Evolutionary conservation across 1,140 invertebrate genomes (phyloP).

Genomic region (Polyergus mexicanus): DNA sequence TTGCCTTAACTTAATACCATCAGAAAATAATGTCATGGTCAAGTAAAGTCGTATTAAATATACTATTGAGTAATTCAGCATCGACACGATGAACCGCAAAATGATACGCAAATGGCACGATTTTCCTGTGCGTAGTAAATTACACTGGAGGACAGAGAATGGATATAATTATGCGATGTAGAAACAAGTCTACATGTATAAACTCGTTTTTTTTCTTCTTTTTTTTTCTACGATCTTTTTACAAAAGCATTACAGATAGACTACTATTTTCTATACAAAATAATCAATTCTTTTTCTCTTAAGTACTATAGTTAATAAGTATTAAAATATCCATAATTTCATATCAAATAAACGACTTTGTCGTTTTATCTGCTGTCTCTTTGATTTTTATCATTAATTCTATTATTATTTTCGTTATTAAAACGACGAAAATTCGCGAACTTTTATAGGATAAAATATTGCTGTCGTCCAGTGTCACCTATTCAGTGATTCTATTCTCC

Average conservation of each 20-base stretch:
- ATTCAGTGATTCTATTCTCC: neutral
- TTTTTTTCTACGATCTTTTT: neutral
- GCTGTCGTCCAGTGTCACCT: conserved; percentile 38
- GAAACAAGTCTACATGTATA: neutral
- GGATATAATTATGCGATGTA: neutral
- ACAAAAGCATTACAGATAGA: conserved; percentile 16
- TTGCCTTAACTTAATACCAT: conserved; percentile 41
- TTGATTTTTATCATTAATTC: neutral
- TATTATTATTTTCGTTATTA: neutral
- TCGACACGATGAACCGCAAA: conserved; percentile 1
- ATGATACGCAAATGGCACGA: conserved; percentile 40
- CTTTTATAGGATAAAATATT: neutral
- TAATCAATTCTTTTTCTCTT: conserved; percentile 2
- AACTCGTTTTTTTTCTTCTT: neutral
- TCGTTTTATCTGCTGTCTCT: neutral
- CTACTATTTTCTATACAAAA: neutral
- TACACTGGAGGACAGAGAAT: conserved; percentile 45
- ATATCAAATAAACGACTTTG: neutral
- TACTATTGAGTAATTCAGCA: conserved; percentile 13
- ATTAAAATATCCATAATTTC: conserved; percentile 10
- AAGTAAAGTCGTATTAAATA: neutral
- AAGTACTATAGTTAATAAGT: conserved; percentile 20
- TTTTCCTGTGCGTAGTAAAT: conserved; percentile 65
- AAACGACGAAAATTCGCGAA: neutral
- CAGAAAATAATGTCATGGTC: neutral